Evolutionary conservation across 2,113 vertebrate species (phyloP).

Genomic region (Anarhynchus alexandrinus): DNA sequence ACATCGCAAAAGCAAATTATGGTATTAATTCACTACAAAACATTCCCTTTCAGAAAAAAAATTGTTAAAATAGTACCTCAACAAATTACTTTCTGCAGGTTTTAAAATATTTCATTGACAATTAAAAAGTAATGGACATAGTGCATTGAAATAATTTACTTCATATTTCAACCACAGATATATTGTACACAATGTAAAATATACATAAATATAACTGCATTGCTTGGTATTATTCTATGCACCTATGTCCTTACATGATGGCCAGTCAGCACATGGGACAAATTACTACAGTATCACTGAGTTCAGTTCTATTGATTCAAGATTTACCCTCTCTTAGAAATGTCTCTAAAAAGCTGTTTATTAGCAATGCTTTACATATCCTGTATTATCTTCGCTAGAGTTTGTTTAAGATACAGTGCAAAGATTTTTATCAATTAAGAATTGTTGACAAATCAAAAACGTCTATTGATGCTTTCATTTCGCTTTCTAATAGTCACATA

Average conservation of each 20-base stretch:
- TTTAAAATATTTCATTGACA: not conserved
- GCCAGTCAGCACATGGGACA: not conserved
- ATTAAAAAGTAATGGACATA: not conserved
- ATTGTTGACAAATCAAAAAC: not conserved
- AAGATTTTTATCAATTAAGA: not conserved
- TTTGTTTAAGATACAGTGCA: not conserved
- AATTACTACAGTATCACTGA: slow-evolving; percentile 25
- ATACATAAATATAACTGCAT: not conserved
- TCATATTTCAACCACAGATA: not conserved
- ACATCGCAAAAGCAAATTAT: not conserved
- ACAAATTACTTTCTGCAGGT: not conserved
- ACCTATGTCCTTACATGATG: not conserved
- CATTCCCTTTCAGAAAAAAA: not conserved
- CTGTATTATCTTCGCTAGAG: not conserved
- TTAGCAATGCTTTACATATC: slow-evolving; percentile 10
- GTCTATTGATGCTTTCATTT: not conserved
- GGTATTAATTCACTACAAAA: not conserved
- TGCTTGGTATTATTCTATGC: not conserved
- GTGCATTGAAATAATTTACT: not conserved
- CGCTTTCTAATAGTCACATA: not conserved
- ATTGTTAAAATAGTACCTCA: not conserved
- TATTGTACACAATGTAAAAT: not conserved
- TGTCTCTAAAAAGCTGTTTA: slow-evolving; percentile 10
- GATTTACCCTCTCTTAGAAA: slow-evolving; percentile 28
- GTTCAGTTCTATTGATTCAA: slow-evolving; percentile 11